phyloP scores from a whole-genome alignment of 2,797 vertebrate genomes.

The Myripristis murdjan region DNA sequence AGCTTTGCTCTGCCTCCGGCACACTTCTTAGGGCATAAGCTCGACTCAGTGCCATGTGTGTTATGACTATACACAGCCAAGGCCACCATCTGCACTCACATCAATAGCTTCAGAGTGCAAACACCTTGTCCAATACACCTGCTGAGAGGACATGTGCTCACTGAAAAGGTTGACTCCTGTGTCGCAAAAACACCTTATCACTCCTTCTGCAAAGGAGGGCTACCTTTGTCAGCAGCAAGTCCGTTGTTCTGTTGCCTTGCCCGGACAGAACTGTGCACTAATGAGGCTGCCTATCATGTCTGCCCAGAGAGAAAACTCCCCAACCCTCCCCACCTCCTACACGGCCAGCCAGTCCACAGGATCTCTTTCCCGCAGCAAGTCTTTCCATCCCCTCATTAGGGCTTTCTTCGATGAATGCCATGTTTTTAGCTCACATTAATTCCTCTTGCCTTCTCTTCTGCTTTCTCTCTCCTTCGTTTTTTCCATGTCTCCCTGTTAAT shows the following conservation, averaged over 20 bases:
- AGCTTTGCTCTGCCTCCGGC: conserved; percentile 58
- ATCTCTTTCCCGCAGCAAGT: conserved; percentile 59
- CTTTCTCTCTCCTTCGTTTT: conserved; percentile 28
- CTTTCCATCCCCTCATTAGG: conserved; percentile 71
- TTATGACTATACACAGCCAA: conserved; percentile 47
- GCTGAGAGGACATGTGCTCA: conserved; percentile 73
- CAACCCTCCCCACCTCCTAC: conserved; percentile 53
- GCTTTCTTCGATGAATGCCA: conserved; percentile 58
- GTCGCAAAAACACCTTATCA: conserved; percentile 46
- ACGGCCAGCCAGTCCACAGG: conserved; percentile 51
- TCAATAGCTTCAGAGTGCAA: conserved; percentile 57
- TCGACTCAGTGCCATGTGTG: conserved; percentile 49
- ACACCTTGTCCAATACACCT: conserved; percentile 54
- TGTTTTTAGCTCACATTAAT: conserved; percentile 57
- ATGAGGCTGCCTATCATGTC: conserved; percentile 78
- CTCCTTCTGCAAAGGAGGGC: conserved; percentile 36
- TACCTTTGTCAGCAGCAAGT: conserved; percentile 64
- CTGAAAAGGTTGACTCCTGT: conserved; percentile 56
- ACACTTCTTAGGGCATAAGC: conserved; percentile 47
- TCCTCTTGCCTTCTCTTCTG: conserved; percentile 32
- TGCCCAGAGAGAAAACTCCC: conserved; percentile 55
- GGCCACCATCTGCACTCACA: conserved; percentile 70
- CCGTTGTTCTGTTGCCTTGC: conserved; percentile 58
- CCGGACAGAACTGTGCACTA: conserved; percentile 75
- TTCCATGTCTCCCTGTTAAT: conserved; percentile 46